phyloP scores from a whole-genome alignment of 2,113 vertebrate species.

The Excalfactoria chinensis region DNA sequence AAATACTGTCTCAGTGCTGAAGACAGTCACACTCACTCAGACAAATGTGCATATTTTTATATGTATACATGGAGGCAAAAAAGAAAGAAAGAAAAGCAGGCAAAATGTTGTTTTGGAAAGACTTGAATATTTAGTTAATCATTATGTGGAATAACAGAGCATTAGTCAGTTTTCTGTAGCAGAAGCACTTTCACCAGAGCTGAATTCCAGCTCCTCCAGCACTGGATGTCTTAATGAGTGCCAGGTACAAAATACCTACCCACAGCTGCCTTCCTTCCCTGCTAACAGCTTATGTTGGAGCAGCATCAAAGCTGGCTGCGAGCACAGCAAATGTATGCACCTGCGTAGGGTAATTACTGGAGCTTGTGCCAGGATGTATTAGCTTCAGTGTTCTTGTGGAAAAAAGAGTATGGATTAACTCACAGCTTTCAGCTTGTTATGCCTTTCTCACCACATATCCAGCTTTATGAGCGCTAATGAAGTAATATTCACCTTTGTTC shows the following conservation, averaged over 20 bases:
- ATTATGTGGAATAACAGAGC: neutral
- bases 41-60: neutral
- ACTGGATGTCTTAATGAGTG: constrained; percentile 3
- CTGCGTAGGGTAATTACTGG: constrained; percentile 46
- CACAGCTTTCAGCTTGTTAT: constrained; percentile 25
- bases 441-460: constrained; percentile 28
- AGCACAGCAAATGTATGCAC: constrained; percentile 24
- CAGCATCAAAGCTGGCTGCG: constrained; percentile 53
- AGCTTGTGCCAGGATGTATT: constrained; percentile 39
- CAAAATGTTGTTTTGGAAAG: neutral
- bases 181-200: neutral
- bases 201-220: neutral
- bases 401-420: constrained; percentile 41
- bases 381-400: constrained; percentile 40
- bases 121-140: neutral
- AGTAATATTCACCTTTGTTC: constrained; percentile 14
- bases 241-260: neutral
- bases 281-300: constrained; percentile 48
- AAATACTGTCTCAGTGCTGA: neutral
- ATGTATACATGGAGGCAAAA: neutral
- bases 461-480: constrained; percentile 24
- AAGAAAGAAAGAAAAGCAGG: neutral
- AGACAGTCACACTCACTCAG: neutral
- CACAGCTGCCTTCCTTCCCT: constrained; percentile 25
- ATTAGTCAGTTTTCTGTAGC: constrained; percentile 2